Evolutionary conservation across 2,113 vertebrate species (phyloP).

Genomic region (Barnardius zonarius): DNA sequence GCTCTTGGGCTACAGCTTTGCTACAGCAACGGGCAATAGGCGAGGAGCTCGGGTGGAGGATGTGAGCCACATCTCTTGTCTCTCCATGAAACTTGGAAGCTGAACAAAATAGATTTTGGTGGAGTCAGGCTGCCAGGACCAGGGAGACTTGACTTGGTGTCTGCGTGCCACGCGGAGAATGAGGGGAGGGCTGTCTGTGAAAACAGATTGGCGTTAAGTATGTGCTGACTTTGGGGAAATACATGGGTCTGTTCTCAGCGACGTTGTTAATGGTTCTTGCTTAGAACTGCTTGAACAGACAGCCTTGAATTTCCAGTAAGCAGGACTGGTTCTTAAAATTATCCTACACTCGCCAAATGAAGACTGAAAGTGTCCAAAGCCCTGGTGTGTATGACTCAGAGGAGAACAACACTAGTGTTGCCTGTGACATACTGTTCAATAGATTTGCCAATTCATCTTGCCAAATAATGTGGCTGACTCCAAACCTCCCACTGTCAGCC

Average conservation of each 20-base stretch:
- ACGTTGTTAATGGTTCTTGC: not conserved
- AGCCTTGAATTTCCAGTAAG: not conserved
- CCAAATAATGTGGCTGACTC: not conserved
- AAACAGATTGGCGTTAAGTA: not conserved
- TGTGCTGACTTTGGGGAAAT: rapidly evolving
- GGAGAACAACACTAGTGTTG: not conserved
- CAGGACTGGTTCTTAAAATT: not conserved
- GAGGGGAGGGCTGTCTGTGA: not conserved
- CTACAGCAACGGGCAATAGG: not conserved
- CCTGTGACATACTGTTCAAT: not conserved
- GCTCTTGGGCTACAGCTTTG: not conserved
- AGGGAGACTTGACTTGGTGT: not conserved
- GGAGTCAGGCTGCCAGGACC: not conserved
- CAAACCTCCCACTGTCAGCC: not conserved
- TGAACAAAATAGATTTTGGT: not conserved
- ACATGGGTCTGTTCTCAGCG: not conserved
- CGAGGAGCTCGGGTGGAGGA: not conserved
- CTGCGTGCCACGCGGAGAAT: rapidly evolving
- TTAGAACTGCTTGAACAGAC: not conserved
- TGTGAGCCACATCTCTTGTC: not conserved
- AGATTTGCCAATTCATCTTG: not conserved
- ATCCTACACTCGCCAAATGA: rapidly evolving
- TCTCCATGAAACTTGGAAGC: not conserved
- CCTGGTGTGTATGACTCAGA: constrained; percentile 18
- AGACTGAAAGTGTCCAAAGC: not conserved